Evolutionary conservation across 1,140 invertebrate genomes (phyloP).

Genomic region (Heliothis virescens): DNA sequence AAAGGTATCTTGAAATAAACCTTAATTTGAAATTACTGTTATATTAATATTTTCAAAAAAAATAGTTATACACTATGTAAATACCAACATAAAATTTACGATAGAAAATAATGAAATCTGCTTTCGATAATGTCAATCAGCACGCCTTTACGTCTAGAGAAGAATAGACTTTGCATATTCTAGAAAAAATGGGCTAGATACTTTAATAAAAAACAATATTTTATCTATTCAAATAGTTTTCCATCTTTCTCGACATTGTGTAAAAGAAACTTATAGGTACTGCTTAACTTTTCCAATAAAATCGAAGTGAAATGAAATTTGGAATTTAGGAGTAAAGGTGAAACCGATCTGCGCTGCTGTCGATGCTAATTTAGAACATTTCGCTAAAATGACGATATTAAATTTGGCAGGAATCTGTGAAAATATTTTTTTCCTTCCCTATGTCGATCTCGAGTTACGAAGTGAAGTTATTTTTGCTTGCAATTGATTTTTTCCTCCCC

Average conservation of each 20-base stretch:
- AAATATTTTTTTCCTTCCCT: slow-evolving; percentile 42
- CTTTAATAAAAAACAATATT: too few species aligned
- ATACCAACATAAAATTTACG: too few species aligned
- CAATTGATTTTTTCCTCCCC: slow-evolving; percentile 38
- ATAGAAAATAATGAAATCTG: not conserved
- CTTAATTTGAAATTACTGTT: too few species aligned
- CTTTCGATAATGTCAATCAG: too few species aligned
- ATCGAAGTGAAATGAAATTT: slow-evolving; percentile 78
- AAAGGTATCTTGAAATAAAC: not conserved
- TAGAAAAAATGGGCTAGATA: too few species aligned
- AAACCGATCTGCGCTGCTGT: slow-evolving; percentile 62
- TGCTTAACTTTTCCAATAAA: slow-evolving; percentile 79
- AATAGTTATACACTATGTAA: too few species aligned
- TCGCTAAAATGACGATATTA: slow-evolving; percentile 54
- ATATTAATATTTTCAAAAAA: too few species aligned
- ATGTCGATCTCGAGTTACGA: slow-evolving; percentile 30
- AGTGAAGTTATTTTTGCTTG: slow-evolving; percentile 12
- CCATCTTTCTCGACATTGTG: slow-evolving; percentile 21
- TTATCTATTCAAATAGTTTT: slow-evolving; percentile 17
- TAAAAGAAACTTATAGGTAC: slow-evolving; percentile 56
- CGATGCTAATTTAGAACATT: slow-evolving; percentile 63
- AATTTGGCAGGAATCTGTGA: slow-evolving; percentile 52
- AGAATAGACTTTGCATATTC: too few species aligned
- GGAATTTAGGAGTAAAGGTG: slow-evolving; percentile 71
- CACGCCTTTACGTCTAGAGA: too few species aligned